These are phyloP conservation scores for Ostrea edulis DNA, from an alignment of 1,140 invertebrate species.

Conservation along the genomic window DNA sequence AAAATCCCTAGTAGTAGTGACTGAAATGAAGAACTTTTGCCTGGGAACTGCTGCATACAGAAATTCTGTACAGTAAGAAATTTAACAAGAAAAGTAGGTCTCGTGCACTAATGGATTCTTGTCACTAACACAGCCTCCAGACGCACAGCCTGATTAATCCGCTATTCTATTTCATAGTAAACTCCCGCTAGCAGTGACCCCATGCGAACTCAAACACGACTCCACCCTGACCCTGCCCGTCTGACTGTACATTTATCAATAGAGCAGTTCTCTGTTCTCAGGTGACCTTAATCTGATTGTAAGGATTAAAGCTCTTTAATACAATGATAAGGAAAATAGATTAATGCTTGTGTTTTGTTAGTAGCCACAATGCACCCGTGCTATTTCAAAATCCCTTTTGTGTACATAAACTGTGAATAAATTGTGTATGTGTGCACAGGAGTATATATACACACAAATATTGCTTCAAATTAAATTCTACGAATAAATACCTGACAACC, in stretches of 20 bases:
- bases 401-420: not conserved
- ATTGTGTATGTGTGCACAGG: too few species aligned
- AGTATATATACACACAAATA: too few species aligned
- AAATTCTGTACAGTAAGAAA: not conserved
- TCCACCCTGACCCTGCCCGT: too few species aligned
- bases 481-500: too few species aligned
- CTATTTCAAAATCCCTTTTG: not conserved
- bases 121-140: not conserved
- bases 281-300: not conserved
- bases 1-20: not conserved
- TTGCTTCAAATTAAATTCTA: too few species aligned
- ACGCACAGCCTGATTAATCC: not conserved
- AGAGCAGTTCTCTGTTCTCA: not conserved
- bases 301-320: not conserved
- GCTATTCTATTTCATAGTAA: not conserved
- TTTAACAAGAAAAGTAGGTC: not conserved
- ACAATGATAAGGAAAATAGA: not conserved
- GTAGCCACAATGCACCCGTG: slow-evolving; percentile 3
- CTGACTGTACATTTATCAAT: not conserved
- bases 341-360: not conserved
- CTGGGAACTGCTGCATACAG: not conserved
- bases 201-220: not conserved
- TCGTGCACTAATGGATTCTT: not conserved
- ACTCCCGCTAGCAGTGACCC: not conserved
- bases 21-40: not conserved